phyloP scores from a whole-genome alignment of 2,888 invertebrate species.

The Scrobipalpa atriplicella region DNA sequence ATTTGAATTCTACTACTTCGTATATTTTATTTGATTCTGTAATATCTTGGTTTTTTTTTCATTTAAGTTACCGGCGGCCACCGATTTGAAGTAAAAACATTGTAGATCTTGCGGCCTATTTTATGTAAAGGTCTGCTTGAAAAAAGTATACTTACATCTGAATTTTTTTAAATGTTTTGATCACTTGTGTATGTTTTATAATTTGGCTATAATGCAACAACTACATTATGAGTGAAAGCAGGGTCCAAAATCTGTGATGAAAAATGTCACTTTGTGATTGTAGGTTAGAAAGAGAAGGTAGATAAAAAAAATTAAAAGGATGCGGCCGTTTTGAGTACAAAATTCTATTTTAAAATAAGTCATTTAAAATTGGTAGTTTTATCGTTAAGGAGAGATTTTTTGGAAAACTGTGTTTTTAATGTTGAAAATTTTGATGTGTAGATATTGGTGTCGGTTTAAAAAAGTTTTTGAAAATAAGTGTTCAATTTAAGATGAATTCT shows the following conservation, averaged over 20 bases:
- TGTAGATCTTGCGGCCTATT: too few species aligned
- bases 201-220: conserved; percentile 40
- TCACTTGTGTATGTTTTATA: too few species aligned
- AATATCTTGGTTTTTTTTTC: too few species aligned
- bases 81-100: too few species aligned
- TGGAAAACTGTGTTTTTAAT: conserved; percentile 45
- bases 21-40: too few species aligned
- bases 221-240: conserved; percentile 51
- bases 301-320: conserved; percentile 28
- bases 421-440: conserved; percentile 33
- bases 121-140: too few species aligned
- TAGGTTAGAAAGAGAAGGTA: conserved; percentile 49
- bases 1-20: too few species aligned
- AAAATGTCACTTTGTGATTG: conserved; percentile 68
- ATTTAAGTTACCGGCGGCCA: too few species aligned
- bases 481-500: conserved; percentile 28
- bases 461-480: not conserved
- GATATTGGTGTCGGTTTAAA: conserved; percentile 9
- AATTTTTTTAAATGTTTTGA: too few species aligned
- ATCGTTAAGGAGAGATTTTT: conserved; percentile 43
- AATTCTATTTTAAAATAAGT: conserved; percentile 59
- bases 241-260: conserved; percentile 77
- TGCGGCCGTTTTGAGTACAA: conserved; percentile 73
- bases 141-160: too few species aligned
- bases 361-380: conserved; percentile 39